A percentile compares a stretch with the other conserved stretches of the same genome.
Evolutionary conservation across 2,797 vertebrate species (phyloP).

Genomic region (Parauchenoglanis punctatus): DNA sequence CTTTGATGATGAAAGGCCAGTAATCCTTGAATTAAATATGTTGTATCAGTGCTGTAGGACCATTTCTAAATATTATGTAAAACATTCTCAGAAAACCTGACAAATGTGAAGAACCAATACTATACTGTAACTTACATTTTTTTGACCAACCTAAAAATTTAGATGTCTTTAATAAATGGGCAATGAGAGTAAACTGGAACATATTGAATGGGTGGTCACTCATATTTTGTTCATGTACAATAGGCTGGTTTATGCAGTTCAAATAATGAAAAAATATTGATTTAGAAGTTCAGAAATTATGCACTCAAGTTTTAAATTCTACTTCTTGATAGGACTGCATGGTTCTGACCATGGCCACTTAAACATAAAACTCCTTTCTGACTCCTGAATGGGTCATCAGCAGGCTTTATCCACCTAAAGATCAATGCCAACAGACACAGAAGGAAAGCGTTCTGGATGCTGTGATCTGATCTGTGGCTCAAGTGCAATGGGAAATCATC

Average conservation of each 20-base stretch:
- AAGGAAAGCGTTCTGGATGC: slow-evolving; percentile 10
- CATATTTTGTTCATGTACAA: neutral
- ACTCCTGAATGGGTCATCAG: slow-evolving; percentile 16
- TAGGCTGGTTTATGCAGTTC: neutral
- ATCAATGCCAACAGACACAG: neutral
- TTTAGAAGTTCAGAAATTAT: neutral
- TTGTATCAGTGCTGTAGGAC: neutral
- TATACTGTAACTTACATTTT: neutral
- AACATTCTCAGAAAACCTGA: neutral
- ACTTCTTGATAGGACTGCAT: neutral
- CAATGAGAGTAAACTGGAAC: neutral
- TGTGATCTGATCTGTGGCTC: slow-evolving; percentile 8
- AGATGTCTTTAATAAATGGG: neutral
- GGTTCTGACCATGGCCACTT: neutral
- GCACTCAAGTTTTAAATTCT: slow-evolving; percentile 2
- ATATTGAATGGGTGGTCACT: no score
- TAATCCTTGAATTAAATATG: neutral
- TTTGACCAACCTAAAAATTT: no score
- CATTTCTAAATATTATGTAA: neutral
- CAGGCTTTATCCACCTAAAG: neutral
- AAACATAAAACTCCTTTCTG: slow-evolving; percentile 7
- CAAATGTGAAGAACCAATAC: neutral
- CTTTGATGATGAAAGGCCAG: neutral
- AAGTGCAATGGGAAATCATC: slow-evolving; percentile 19
- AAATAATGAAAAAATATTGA: neutral